Evolutionary conservation across 2,888 invertebrate genomes (phyloP), one percentile per base, ranked within the genome.

Genomic region (Spilosoma lubricipeda): DNA sequence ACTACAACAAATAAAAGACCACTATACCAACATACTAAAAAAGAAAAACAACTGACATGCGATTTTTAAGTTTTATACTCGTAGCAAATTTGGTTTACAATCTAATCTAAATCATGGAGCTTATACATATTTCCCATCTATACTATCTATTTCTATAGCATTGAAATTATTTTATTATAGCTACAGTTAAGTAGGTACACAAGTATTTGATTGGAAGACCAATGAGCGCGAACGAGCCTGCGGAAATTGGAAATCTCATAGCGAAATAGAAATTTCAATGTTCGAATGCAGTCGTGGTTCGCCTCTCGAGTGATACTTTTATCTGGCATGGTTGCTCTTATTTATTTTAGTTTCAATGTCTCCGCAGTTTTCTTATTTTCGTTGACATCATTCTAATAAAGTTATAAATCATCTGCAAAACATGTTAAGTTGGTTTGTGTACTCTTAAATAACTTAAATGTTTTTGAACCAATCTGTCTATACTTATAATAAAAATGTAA

Each of bases 171-270:
- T 59, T 59, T 27, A 56, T 59, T 27, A 59, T 13, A 59, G n/a
- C 27, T 70, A 20, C 7, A 68, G 63, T 42, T 70, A 63, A 20
- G n/a, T 70, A 70, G 27, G 18, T 70, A 70, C 39, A 67, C 72
- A 33, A 75, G 56, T 73, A 67, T 74, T 81, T 80, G 81, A 85
- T 85, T 80, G 85, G 74, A 75, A 77, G 70, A 79, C 77, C 83
- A 80, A 84, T 84, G 80, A 82, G 78, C 77, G 66, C 67, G 69
- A 74, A 77, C 70, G 77, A 78, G 66, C 70, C 70, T 67, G 72
- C 85, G 84, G 84, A 84, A 84, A 84, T 84, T 85, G 79, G 77
- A 84, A 88, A 86, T 86, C 88, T 85, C 82, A 77, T 77, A 77
- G 72, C 82, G 77, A 79, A 83, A 85, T 83, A 82, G 86, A 81